Percentiles rank a stretch among this genome's conserved stretches.
Evolutionary conservation across 2,113 vertebrate species (phyloP).

Genomic region (Mormyrus lacerda): DNA sequence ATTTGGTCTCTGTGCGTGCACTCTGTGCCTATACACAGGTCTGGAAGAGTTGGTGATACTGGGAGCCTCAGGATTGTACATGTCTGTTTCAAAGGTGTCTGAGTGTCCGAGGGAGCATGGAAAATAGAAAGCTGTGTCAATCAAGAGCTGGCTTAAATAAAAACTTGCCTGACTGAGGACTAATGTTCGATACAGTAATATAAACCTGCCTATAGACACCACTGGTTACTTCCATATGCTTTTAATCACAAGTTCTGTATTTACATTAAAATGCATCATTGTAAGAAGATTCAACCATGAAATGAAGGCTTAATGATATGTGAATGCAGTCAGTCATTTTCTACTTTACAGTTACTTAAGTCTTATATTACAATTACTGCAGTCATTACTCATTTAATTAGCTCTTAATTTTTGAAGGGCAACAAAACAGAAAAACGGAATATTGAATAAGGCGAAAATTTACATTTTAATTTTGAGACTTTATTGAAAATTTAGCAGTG

Average conservation of each 20-base stretch:
- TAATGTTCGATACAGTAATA: not conserved
- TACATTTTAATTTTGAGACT: not conserved
- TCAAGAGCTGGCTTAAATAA: not conserved
- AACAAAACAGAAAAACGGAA: not conserved
- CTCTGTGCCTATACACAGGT: slow-evolving; percentile 87
- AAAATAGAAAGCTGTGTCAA: not conserved
- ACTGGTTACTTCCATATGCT: not conserved
- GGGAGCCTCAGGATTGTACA: slow-evolving; percentile 95
- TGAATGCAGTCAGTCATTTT: not conserved
- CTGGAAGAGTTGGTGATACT: slow-evolving; percentile 87
- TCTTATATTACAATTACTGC: not conserved
- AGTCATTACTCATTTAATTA: not conserved
- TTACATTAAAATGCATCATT: not conserved
- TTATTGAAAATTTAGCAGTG: not conserved
- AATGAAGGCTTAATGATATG: not conserved
- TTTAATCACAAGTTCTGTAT: not conserved
- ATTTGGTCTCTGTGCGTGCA: slow-evolving; percentile 90
- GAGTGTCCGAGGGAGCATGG: slow-evolving; percentile 42
- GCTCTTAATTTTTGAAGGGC: not conserved
- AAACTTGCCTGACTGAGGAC: not conserved
- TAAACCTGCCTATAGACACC: not conserved
- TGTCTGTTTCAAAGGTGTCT: slow-evolving; percentile 88
- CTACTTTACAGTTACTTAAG: not conserved
- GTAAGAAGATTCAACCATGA: not conserved
- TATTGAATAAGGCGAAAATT: not conserved